Evolutionary conservation across 2,888 invertebrate species (phyloP).

Genomic region (Pilophorus perplexus): DNA sequence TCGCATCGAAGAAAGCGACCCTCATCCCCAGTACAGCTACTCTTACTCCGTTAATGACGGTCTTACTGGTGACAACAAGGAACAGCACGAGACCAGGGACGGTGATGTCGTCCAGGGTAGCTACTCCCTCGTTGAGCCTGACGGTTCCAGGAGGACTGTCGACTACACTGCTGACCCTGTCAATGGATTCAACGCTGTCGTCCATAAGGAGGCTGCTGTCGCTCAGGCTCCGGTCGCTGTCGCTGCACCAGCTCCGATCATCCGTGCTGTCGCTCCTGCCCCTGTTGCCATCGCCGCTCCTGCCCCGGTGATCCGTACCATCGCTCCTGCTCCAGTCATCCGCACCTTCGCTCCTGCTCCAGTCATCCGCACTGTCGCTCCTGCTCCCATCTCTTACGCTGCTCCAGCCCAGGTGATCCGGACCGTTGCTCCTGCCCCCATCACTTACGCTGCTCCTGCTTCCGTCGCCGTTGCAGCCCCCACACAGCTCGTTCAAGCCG

Average conservation of each 20-base stretch:
- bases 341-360: slow-evolving; percentile 28
- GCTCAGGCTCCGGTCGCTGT: slow-evolving; percentile 28
- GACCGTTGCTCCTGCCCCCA: slow-evolving; percentile 32
- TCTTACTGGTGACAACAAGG: slow-evolving; percentile 19
- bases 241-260: slow-evolving; percentile 11
- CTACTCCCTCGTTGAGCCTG: slow-evolving; percentile 29
- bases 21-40: slow-evolving; percentile 35
- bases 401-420: slow-evolving; percentile 24
- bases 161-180: slow-evolving; percentile 36
- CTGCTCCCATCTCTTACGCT: slow-evolving; percentile 35
- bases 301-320: slow-evolving; percentile 12
- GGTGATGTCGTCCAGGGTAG: slow-evolving; percentile 33
- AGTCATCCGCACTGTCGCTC: slow-evolving; percentile 21
- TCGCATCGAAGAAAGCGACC: slow-evolving; percentile 17
- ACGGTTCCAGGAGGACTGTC: slow-evolving; percentile 26
- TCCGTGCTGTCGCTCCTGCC: slow-evolving; percentile 30
- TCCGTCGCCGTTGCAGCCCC: slow-evolving; percentile 20
- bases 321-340: slow-evolving; percentile 33
- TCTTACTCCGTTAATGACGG: slow-evolving; percentile 29
- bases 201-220: slow-evolving; percentile 31
- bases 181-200: slow-evolving; percentile 34
- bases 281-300: slow-evolving; percentile 40
- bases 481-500: slow-evolving; percentile 4
- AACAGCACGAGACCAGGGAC: slow-evolving; percentile 20
- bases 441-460: slow-evolving; percentile 26